Evolutionary conservation across 2,797 vertebrate genomes (phyloP).

Genomic region (Parotocinclus haroldoi): DNA sequence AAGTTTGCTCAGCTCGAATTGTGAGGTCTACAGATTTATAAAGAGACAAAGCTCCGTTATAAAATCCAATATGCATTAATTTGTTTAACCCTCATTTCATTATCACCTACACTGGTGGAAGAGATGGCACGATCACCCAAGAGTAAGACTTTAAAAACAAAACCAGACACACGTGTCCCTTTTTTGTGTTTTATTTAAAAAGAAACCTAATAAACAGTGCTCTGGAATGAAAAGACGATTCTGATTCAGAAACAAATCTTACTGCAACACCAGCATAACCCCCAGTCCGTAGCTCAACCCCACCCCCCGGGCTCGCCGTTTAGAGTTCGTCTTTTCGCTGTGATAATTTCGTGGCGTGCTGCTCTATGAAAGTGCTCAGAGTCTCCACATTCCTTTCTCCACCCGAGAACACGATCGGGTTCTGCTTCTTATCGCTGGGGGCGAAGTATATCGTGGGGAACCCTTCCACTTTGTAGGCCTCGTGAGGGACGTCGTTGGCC

Average conservation of each 20-base stretch:
- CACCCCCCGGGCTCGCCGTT: constrained; percentile 53
- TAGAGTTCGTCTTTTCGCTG: constrained; percentile 87
- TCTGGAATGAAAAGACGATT: constrained; percentile 66
- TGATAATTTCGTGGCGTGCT: constrained; percentile 80
- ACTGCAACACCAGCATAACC: constrained; percentile 61
- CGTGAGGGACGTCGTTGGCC: constrained; percentile 81
- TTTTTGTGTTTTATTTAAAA: constrained; percentile 53
- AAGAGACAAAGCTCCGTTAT: too few relatives aligned
- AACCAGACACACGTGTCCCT: constrained; percentile 7
- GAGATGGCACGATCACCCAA: too few relatives aligned
- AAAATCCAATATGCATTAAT: too few relatives aligned
- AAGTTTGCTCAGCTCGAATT: too few relatives aligned
- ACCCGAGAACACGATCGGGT: constrained; percentile 84
- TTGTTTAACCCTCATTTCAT: too few relatives aligned
- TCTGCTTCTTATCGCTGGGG: constrained; percentile 82
- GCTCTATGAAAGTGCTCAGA: constrained; percentile 87
- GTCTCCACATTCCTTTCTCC: constrained; percentile 85
- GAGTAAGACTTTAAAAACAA: not conserved
- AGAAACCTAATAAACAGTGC: constrained; percentile 61
- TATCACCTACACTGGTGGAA: too few relatives aligned
- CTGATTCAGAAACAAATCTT: constrained; percentile 59
- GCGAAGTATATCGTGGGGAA: constrained; percentile 98
- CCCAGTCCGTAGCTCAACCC: constrained; percentile 30
- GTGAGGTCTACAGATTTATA: too few relatives aligned
- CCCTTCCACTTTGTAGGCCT: constrained; percentile 86